Conservation (phyloP, 2,113 vertebrate genomes). For the Myiopsitta monachus region DNA sequence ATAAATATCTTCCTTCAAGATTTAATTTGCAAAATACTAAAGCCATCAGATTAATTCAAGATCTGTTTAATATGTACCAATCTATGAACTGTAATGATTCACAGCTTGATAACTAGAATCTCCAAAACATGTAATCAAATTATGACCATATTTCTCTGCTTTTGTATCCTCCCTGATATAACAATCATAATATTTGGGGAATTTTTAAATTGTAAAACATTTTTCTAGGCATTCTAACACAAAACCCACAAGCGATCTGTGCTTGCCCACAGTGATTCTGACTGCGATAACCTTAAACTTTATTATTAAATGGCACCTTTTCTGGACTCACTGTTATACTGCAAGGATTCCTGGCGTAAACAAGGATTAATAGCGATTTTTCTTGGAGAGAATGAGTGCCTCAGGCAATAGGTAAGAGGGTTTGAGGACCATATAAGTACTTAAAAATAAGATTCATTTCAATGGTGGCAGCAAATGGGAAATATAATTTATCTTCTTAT, state of each 20-base stretch:
- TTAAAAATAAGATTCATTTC: constrained; percentile 23
- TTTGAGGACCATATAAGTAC: background rate
- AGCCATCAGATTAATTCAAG: background rate
- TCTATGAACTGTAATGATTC: background rate
- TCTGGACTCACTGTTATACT: background rate
- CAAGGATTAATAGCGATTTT: constrained; percentile 21
- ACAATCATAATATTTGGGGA: background rate
- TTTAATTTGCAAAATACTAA: background rate
- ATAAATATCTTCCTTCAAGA: background rate
- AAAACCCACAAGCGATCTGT: background rate
- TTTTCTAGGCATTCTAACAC: background rate
- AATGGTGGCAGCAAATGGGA: background rate
- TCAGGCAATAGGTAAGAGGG: background rate
- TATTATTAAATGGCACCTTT: background rate
- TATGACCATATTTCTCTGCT: background rate
- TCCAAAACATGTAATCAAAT: background rate
- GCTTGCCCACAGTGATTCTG: background rate
- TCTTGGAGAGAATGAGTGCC: background rate
- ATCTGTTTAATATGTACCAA: background rate
- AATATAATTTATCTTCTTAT: constrained; percentile 5
- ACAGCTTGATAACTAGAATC: background rate
- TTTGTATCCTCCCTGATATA: background rate
- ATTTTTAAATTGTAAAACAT: background rate
- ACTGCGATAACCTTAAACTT: background rate
- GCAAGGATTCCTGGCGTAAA: background rate